Percentiles rank a stretch among this genome's conserved stretches.
Conservation (phyloP, 2,797 vertebrate genomes). For the Pseudocheirus occidentalis region DNA sequence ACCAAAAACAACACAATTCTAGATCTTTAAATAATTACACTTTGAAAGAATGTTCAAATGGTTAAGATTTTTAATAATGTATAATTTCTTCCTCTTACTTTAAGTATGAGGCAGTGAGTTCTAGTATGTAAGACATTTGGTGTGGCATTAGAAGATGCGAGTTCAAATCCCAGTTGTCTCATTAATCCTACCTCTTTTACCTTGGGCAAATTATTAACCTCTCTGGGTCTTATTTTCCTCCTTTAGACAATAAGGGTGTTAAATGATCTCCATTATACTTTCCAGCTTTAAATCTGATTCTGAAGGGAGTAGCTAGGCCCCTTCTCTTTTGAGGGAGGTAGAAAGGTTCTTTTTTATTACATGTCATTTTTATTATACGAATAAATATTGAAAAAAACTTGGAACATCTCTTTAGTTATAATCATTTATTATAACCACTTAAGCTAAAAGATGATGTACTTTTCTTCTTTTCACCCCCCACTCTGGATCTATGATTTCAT, state of each 20-base stretch:
- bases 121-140: neutral
- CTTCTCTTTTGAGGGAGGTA: neutral
- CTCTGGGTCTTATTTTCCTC: neutral
- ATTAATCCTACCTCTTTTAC: neutral
- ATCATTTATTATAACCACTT: slow-evolving; percentile 14
- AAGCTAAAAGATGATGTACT: neutral
- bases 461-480: neutral
- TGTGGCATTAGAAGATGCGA: neutral
- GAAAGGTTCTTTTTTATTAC: slow-evolving; percentile 4
- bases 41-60: slow-evolving; percentile 47
- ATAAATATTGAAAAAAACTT: slow-evolving; percentile 2
- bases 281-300: neutral
- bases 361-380: slow-evolving; percentile 18
- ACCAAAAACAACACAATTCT: neutral
- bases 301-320: neutral
- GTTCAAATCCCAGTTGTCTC: neutral
- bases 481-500: neutral
- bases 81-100: slow-evolving; percentile 5
- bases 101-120: slow-evolving; percentile 1
- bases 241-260: neutral
- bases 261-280: neutral
- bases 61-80: slow-evolving; percentile 33
- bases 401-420: neutral
- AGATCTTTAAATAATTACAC: slow-evolving; percentile 28
- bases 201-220: neutral